Evolutionary conservation across 2,797 vertebrate species (phyloP), one percentile per base, ranked within the genome.

Genomic region (Poeciliopsis paucimaculata): DNA sequence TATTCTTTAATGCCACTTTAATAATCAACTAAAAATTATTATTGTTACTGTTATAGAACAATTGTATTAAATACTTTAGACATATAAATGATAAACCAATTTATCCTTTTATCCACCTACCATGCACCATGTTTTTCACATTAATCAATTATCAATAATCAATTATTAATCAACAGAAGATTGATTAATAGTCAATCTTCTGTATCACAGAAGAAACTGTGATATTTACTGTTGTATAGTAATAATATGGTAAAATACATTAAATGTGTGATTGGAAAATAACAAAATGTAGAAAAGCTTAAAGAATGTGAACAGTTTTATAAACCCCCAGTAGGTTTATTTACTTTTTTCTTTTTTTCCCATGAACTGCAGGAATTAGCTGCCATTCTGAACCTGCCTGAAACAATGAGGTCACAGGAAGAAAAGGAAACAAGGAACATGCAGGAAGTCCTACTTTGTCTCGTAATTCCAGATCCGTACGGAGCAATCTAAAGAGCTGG

Each of bases 401-500:
- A 55, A 13, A 18, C 36, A 53, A 23, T 15, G 49, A 60, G 28
- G 39, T 72, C 18, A 60, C 31, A 72, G 6, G 23, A 46, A 36
- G 3, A 39, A 62, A 62, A 16, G 26, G 13, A n/a, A 43, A 45
- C 68, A 71, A 28, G 2, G 23, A 43, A 70, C 10, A 11, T 41
- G 26, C 46, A 31, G 49, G 5, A 43, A n/a, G 73, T 31, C 45
- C 94, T 97, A 99, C 98, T 97, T 98, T 0, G 86, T 96, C 81
- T 97, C 96, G 0, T 97, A 99, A 93, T 99, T 99, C 98, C 98
- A 99, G 93, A 99, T 95, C 88, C 96, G 97, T 43, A 99, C 88
- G 10, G 98, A 98, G 88, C 89, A 95, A 92, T 99, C 98, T 90
- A 97, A 82, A 36, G 98, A 98, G 90, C 97, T 96, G 72, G 97